Evolutionary conservation across 2,888 invertebrate genomes (phyloP).

Genomic region (Andrena dorsata): DNA sequence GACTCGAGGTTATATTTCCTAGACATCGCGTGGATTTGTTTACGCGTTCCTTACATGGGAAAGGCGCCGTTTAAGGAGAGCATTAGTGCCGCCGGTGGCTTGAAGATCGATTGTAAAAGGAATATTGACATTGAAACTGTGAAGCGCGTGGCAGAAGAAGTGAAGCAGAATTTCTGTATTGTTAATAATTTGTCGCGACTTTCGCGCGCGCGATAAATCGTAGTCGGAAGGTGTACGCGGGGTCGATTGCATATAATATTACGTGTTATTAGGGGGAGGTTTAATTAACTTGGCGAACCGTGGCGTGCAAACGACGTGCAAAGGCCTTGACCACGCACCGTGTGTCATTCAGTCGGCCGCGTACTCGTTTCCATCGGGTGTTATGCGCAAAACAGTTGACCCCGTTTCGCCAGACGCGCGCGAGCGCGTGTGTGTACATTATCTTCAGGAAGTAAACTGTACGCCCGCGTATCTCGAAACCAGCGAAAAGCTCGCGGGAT

Average conservation of each 20-base stretch:
- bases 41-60: constrained; percentile 29
- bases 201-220: constrained; percentile 16
- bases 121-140: background rate
- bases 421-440: constrained; percentile 46
- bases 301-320: constrained; percentile 55
- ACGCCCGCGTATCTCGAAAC: constrained; percentile 8
- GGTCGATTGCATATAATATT: constrained; percentile 26
- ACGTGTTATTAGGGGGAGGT: constrained; percentile 41
- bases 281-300: constrained; percentile 56
- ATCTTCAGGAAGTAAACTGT: constrained; percentile 64
- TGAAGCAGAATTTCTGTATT: background rate
- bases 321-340: constrained; percentile 67
- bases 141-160: background rate
- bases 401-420: constrained; percentile 52
- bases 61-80: constrained; percentile 1
- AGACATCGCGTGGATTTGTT: constrained; percentile 26
- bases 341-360: constrained; percentile 65
- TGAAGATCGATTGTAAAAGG: background rate
- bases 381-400: constrained; percentile 69
- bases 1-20: constrained; percentile 9
- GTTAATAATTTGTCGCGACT: constrained; percentile 23
- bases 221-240: background rate
- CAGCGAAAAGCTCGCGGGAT: constrained; percentile 18
- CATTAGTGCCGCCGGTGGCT: constrained; percentile 9
- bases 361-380: constrained; percentile 67